A percentile compares a stretch with the other conserved stretches of the same genome.
Evolutionary conservation across 2,888 invertebrate genomes (phyloP).

Genomic region (Oscheius onirici): DNA sequence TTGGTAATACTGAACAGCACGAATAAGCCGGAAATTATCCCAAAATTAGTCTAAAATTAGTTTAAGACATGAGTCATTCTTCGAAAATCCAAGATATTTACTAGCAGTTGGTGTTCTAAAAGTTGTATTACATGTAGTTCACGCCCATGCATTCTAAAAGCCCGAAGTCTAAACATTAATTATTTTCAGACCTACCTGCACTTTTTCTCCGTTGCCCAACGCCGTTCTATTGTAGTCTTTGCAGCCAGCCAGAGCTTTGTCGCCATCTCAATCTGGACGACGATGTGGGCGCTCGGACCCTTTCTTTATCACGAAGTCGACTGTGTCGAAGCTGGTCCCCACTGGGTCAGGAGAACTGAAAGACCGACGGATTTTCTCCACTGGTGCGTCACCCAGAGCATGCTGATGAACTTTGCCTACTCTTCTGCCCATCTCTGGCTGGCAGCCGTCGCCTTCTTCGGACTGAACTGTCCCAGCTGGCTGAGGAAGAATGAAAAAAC

Average conservation of each 20-base stretch:
- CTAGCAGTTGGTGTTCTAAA: no score
- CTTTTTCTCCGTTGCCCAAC: conserved; percentile 18
- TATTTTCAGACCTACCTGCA: conserved; percentile 15
- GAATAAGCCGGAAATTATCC: no score
- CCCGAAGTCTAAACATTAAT: neutral
- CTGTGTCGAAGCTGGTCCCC: neutral
- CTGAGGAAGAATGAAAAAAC: conserved; percentile 14
- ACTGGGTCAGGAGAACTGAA: neutral
- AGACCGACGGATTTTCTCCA: neutral
- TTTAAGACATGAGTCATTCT: no score
- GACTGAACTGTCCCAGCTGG: conserved; percentile 11
- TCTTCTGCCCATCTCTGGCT: conserved; percentile 10
- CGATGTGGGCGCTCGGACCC: conserved; percentile 1
- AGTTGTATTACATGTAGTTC: no score
- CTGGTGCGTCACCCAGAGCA: conserved; percentile 18
- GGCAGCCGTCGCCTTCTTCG: neutral
- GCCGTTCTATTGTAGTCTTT: neutral
- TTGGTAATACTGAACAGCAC: no score
- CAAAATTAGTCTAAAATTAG: no score
- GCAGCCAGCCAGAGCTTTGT: conserved; percentile 10
- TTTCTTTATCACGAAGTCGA: conserved; percentile 5
- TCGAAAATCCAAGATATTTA: no score
- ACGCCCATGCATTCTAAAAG: no score
- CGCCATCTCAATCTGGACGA: neutral
- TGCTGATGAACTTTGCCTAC: neutral